Conservation (phyloP, 2,888 invertebrate genomes). For the Camponotus fellah region DNA sequence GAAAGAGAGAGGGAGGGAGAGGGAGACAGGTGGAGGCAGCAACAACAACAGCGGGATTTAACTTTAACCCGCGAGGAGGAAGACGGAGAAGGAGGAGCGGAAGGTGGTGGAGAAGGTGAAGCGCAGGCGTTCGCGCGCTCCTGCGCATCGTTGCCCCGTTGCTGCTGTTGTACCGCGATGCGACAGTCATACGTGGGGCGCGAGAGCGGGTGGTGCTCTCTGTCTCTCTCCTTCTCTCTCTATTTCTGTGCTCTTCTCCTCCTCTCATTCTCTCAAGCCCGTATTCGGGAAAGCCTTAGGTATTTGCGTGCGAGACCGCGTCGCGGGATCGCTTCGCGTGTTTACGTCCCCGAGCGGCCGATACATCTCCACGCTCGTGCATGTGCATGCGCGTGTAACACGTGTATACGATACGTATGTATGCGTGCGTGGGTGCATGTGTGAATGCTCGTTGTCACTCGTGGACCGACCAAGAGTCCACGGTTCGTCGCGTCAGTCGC, state of each 20-base stretch:
- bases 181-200: conserved; percentile 83
- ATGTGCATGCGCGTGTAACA: conserved; percentile 22
- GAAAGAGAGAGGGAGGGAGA: conserved; percentile 4
- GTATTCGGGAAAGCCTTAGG: conserved; percentile 35
- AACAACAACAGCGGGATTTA: conserved; percentile 47
- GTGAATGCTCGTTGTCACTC: conserved; percentile 15
- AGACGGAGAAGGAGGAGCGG: background rate
- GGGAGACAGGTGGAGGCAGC: conserved; percentile 5
- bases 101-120: conserved; percentile 43
- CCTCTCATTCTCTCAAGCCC: conserved; percentile 14
- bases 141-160: conserved; percentile 50
- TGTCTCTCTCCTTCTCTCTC: conserved; percentile 35
- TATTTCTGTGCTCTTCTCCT: conserved; percentile 20
- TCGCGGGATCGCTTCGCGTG: conserved; percentile 13
- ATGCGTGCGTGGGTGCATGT: background rate
- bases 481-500: background rate
- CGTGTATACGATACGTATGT: background rate
- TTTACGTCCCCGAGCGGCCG: background rate
- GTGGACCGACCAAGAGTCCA: background rate
- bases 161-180: conserved; percentile 75
- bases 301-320: conserved; percentile 29
- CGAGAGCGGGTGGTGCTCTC: conserved; percentile 79
- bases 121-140: conserved; percentile 75
- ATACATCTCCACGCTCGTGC: background rate
- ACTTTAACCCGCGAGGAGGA: conserved; percentile 43